Evolutionary conservation across 2,888 invertebrate genomes (phyloP).

Genomic region (Azorinus chamasolen): DNA sequence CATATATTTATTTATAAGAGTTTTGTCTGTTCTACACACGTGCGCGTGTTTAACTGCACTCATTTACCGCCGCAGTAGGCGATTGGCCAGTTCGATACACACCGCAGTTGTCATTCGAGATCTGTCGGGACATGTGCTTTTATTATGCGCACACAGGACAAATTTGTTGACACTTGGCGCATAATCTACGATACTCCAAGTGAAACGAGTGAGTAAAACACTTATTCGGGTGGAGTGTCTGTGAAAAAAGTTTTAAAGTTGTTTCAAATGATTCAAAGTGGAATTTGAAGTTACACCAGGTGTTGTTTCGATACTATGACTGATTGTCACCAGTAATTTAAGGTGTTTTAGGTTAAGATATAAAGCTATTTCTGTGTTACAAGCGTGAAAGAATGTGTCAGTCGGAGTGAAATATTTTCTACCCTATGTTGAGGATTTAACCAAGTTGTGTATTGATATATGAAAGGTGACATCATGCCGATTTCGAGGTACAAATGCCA

Average conservation of each 20-base stretch:
- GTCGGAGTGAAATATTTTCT: too few relatives aligned
- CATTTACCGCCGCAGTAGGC: too few relatives aligned
- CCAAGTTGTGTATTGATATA: slow-evolving; percentile 1
- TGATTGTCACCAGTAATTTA: too few relatives aligned
- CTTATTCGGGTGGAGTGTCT: too few relatives aligned
- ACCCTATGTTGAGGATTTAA: not conserved
- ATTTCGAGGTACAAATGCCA: slow-evolving; percentile 57
- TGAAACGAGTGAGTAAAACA: too few relatives aligned
- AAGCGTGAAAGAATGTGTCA: too few relatives aligned
- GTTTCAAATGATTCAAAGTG: too few relatives aligned
- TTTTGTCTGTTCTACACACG: slow-evolving; percentile 20
- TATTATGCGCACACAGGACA: slow-evolving; percentile 73
- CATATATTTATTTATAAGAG: not conserved
- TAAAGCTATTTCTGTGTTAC: too few relatives aligned
- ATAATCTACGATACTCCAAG: slow-evolving; percentile 10
- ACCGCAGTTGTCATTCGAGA: slow-evolving; percentile 32
- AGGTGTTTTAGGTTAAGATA: too few relatives aligned
- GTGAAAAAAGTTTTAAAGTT: too few relatives aligned
- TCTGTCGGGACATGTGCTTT: slow-evolving; percentile 71
- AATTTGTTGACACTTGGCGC: slow-evolving; percentile 68
- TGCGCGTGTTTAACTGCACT: slow-evolving; percentile 22
- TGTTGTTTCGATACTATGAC: too few relatives aligned
- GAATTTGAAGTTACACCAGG: too few relatives aligned
- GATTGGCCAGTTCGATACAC: not conserved
- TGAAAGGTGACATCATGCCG: slow-evolving; percentile 38